Percentiles rank a stretch among this genome's conserved stretches.
phyloP scores from a whole-genome alignment of 2,888 invertebrate species.

The Barypeithes pellucidus region DNA sequence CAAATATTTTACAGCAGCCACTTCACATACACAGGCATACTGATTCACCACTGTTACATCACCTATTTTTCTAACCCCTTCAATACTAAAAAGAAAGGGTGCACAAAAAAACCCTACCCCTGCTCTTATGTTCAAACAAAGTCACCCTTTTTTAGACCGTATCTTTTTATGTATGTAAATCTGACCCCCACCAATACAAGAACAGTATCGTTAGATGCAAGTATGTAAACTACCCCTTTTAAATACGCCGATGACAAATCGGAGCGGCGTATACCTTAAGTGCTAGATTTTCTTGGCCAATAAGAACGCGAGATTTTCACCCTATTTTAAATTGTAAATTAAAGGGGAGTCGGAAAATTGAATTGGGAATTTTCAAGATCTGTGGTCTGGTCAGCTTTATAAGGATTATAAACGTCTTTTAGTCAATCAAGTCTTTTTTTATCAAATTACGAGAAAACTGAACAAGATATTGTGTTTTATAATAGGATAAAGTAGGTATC shows the following conservation, averaged over 20 bases:
- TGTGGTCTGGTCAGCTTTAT: too few species aligned
- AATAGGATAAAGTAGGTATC: too few species aligned
- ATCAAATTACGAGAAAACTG: too few species aligned
- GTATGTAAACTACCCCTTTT: conserved; percentile 53
- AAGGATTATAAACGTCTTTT: too few species aligned
- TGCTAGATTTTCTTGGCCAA: conserved; percentile 63
- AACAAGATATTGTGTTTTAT: too few species aligned
- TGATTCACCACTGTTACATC: conserved; percentile 2
- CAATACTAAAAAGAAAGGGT: conserved; percentile 29
- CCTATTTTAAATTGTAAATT: conserved; percentile 67
- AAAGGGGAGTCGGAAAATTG: conserved; percentile 27
- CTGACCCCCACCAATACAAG: conserved; percentile 46
- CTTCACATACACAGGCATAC: too few species aligned
- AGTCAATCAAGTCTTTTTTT: too few species aligned
- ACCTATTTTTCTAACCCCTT: conserved; percentile 48
- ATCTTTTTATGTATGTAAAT: conserved; percentile 48
- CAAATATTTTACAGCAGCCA: too few species aligned
- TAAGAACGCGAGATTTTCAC: conserved; percentile 55
- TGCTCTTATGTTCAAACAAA: conserved; percentile 20
- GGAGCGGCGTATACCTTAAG: conserved; percentile 39
- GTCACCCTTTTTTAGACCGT: conserved; percentile 8
- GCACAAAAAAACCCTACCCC: conserved; percentile 39
- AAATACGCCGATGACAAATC: conserved; percentile 29
- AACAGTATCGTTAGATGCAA: conserved; percentile 16
- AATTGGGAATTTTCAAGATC: conserved; percentile 11